Evolutionary conservation across 2,888 invertebrate genomes (phyloP), one percentile per base, ranked within the genome.

Genomic region (Agriopis leucophaearia): DNA sequence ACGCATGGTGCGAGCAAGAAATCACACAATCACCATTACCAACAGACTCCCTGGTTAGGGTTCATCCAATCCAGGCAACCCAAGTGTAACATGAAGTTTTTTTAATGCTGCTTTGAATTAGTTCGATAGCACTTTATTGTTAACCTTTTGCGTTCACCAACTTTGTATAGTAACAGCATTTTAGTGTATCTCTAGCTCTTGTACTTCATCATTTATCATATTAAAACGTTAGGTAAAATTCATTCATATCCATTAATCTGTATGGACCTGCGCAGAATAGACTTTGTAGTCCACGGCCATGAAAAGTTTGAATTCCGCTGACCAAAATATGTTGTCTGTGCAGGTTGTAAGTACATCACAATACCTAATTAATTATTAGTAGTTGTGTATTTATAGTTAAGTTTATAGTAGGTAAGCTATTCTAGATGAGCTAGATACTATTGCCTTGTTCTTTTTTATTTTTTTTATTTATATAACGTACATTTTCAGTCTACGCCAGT

Each of bases 401-500:
- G 1, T 8, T 35, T n/a, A 35, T 15, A 7, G 42, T 55, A 55
- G 2, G 27, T 42, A 27, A 44, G 42, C 55, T 55, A 55, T 27
- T 44, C 6, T 54, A 52, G 6, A 54, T 54, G 12, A 55, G 42
- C 42, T 55, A 42, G 42, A 42, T 36, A 40, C 13, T 54, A 12
- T 38, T 16, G 9, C 15, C n/a, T 38, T 38, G 15, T 15, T 5
- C 16, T 7, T 8, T 0, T 13, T 36, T 51, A 5, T 27, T 42
- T 18, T 7, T 9, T 40, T 12, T 40, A 42, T 55, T 18, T 13
- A 42, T 42, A 44, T 18, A 13, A 44, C 38, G 15, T 54, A n/a
- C n/a, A 15, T 58, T 95, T 95, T 75, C 96, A 98, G 98, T 98
- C 98, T 77, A 98, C 98, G 74, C 98, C 98, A 71, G 97, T 98